Conservation (phyloP, 2,888 invertebrate genomes). For the Conops quadrifasciatus region DNA sequence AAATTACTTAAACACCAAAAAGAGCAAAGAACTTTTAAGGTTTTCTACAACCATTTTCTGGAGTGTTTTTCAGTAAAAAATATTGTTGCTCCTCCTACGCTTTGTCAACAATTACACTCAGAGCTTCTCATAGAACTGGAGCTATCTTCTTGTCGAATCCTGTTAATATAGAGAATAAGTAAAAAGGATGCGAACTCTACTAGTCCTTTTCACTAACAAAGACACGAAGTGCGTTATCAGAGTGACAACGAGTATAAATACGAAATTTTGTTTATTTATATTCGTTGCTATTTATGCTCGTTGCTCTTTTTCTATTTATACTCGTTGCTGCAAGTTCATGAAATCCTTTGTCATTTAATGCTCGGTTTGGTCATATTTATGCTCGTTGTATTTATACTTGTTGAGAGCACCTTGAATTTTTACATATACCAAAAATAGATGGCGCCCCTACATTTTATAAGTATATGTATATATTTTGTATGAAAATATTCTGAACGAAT, state of each 20-base stretch:
- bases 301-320: no score
- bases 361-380: no score
- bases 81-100: constrained; percentile 13
- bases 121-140: constrained; percentile 53
- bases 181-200: constrained; percentile 32
- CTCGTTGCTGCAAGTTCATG: no score
- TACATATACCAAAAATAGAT: no score
- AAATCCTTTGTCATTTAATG: no score
- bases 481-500: no score
- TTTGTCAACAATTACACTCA: constrained; percentile 50
- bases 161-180: constrained; percentile 46
- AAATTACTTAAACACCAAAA: constrained; percentile 6
- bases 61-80: constrained; percentile 21
- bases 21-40: no score
- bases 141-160: constrained; percentile 52
- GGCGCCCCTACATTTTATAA: no score
- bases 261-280: neutral
- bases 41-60: neutral
- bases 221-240: constrained; percentile 32
- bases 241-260: neutral
- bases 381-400: no score
- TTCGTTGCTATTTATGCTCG: no score
- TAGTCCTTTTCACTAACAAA: constrained; percentile 44
- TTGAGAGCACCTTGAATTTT: no score
- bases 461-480: no score